Conservation (phyloP, 2,888 invertebrate species). For the Dusona sp. region DNA sequence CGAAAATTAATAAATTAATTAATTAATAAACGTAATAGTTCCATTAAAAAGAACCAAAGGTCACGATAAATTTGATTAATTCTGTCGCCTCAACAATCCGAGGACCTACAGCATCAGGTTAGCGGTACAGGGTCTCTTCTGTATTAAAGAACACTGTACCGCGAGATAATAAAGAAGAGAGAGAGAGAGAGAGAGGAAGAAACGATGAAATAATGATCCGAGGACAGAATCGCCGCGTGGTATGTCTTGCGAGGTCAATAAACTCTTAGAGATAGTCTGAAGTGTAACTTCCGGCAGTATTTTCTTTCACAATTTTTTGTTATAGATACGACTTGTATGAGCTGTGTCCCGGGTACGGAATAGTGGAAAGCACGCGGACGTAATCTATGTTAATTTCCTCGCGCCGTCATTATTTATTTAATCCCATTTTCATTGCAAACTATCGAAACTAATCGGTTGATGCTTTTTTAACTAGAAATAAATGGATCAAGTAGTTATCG, state of each 20-base stretch:
- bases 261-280: conserved; percentile 47
- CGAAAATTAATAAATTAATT: background rate
- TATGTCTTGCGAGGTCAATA: conserved; percentile 41
- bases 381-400: background rate
- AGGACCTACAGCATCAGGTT: conserved; percentile 3
- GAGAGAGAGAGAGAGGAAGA: background rate
- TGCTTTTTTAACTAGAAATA: background rate
- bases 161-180: background rate
- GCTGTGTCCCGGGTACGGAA: background rate
- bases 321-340: background rate
- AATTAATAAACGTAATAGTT: background rate
- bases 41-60: background rate
- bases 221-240: conserved; percentile 24
- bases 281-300: conserved; percentile 57
- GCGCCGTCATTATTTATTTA: background rate
- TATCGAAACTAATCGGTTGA: background rate
- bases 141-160: conserved; percentile 39
- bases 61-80: background rate
- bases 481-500: background rate
- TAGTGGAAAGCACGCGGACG: background rate
- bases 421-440: background rate
- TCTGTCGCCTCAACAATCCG: background rate
- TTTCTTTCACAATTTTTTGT: conserved; percentile 58
- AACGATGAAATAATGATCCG: conserved; percentile 34
- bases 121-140: conserved; percentile 17